Base-by-base conservation (phyloP, 2,888 invertebrate species). In the Sphaerophoria rueppellii region DNA sequence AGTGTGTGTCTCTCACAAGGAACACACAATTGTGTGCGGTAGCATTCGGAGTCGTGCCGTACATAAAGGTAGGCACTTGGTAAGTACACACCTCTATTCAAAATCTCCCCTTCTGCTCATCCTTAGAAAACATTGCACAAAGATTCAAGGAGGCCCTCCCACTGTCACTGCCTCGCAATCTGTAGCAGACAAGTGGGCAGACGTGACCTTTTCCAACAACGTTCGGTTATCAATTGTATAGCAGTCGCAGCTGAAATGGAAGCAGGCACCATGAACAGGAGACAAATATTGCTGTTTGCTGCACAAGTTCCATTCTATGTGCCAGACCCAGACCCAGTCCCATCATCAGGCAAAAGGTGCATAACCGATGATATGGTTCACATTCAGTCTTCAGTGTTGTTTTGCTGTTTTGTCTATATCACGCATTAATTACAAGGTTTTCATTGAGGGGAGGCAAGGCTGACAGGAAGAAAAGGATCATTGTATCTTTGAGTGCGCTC, bases 191-290 rank as follows among this genome's bases (percentile, higher is more conserved):
- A 85, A 85, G 85, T 81, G 81, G 85, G 85, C 85, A 81, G 70
- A 85, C 85, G 85, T 85, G 85, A 85, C 81, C 85, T 81, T 77
- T 85, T 81, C 70, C 72, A 76, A 72, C 72, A 60, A 69, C 67
- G 50, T 58, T 76, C 72, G 82, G 82, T 75, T 79, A 83, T 83
- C 79, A 83, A 83, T 83, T 83, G 83, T 83, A 24, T 70, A 50
- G 48, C 7, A 9, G 9, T 11, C 12, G 9, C 12, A 9, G 43
- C 43, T 12, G 61, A 12, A 16, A 34, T 14, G 54, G 4, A 12
- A 24, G 54, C 0, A 24, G 9, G 65, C 43, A 43, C 11, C 12
- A 43, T 11, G 11, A 43, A 12, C 9, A 9, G 58, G 14, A 40
- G 16, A 11, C 37, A 58, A 58, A 58, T 37, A 58, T 5, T 60